Evolutionary conservation across 2,797 vertebrate species (phyloP), one percentile per base, ranked within the genome.

Genomic region (Sorex maritimensis): DNA sequence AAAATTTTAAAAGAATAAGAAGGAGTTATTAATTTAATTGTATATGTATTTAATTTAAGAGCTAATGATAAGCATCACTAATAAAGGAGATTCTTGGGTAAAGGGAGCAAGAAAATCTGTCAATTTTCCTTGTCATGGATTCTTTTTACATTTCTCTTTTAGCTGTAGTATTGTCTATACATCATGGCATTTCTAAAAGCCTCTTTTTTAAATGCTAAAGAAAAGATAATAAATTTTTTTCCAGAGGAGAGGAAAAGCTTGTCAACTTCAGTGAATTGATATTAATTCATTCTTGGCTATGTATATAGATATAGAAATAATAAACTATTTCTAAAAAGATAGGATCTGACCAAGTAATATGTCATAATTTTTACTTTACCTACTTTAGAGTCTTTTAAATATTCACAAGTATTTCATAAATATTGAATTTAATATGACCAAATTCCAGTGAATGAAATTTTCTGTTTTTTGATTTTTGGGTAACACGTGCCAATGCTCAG

Each of bases 21-120:
- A 85, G 30, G 88, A 72, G 34, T 34, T 84, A 91, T 44, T 84
- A 79, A 1, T 86, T 87, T 92, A n/a, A 74, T 82, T 95, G 65
- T 11, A 23, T 87, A 24, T 81, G 24, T 83, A 69, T 46, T 77
- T 58, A 58, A 17, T 90, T 86, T 21, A 73, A 88, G 61, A 61
- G n/a, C 55, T 38, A 65, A 15, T 52, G 12, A 44, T 82, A 28
- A 68, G 46, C 81, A 55, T 34, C 44, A 63, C 7, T 90, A 0
- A 23, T 78, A 15, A 15, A 65, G 38, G 2, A 61, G 2, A 61
- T 28, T 90, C 38, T 30, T 61, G 69, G 75, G 46, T 92, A 65
- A 34, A 44, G 69, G 11, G 72, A 21, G 28, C 63, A 63, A 86
- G 55, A 89, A 93, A 80, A 68, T 75, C 41, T 61, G 10, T 46